These are phyloP conservation scores for Athalia rosae DNA, from an alignment of 2,888 invertebrate species.

Conservation along the genomic window DNA sequence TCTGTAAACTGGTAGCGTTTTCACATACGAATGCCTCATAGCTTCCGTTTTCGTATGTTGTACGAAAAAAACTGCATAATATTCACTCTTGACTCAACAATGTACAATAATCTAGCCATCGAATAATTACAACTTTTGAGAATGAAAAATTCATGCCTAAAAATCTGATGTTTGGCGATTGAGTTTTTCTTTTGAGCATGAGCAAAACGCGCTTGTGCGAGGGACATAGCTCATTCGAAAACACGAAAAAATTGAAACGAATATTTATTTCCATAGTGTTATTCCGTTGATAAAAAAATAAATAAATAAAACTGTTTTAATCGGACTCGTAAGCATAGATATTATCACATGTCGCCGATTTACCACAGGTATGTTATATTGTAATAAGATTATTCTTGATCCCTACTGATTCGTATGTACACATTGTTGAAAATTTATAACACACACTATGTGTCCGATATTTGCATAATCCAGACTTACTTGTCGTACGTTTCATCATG, in stretches of 20 bases:
- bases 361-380: conserved; percentile 51
- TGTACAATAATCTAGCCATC: not conserved
- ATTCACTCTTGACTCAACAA: not conserved
- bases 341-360: conserved; percentile 34
- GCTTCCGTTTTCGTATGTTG: too few relatives aligned
- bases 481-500: not conserved
- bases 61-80: too few relatives aligned
- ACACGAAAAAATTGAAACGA: conserved; percentile 16
- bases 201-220: conserved; percentile 1
- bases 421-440: conserved; percentile 9
- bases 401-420: conserved; percentile 27
- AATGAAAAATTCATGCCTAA: not conserved
- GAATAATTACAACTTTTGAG: not conserved
- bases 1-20: not conserved
- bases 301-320: too few relatives aligned
- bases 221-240: conserved; percentile 35
- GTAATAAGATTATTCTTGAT: conserved; percentile 51
- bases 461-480: not conserved
- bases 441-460: conserved; percentile 9
- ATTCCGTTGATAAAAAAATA: too few relatives aligned
- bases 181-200: conserved; percentile 13
- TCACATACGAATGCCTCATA: too few relatives aligned
- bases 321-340: conserved; percentile 8
- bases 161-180: conserved; percentile 1
- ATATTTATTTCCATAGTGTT: too few relatives aligned